Evolutionary conservation across 2,113 vertebrate species (phyloP).

Genomic region (Erpornis zantholeuca): DNA sequence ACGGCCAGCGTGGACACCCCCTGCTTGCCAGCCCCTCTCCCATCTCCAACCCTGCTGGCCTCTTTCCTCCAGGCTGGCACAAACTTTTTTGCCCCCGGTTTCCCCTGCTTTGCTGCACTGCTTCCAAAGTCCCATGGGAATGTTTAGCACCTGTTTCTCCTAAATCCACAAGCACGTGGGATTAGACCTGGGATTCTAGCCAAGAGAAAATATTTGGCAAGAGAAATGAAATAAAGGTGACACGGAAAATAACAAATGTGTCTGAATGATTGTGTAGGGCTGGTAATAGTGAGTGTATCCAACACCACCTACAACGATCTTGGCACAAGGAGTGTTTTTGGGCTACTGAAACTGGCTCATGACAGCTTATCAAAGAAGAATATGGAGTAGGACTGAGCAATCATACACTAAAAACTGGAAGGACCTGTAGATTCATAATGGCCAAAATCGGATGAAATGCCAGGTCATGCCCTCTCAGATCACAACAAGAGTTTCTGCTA

Average conservation of each 20-base stretch:
- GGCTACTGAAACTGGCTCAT: background rate
- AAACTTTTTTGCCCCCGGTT: background rate
- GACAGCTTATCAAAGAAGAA: background rate
- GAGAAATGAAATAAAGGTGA: constrained; percentile 39
- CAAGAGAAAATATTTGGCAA: constrained; percentile 30
- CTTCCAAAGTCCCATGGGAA: background rate
- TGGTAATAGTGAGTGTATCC: background rate
- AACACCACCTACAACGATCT: background rate
- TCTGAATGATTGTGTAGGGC: background rate
- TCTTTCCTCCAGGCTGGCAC: too few species aligned
- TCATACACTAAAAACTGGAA: background rate
- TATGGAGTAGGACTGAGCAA: background rate
- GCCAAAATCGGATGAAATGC: background rate
- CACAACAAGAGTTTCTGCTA: background rate
- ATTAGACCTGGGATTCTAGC: constrained; percentile 1
- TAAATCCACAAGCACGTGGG: background rate
- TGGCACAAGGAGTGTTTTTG: constrained; percentile 8
- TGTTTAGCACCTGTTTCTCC: constrained; percentile 30
- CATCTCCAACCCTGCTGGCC: too few species aligned
- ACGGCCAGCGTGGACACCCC: too few species aligned
- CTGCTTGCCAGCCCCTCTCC: too few species aligned
- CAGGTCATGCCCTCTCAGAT: background rate
- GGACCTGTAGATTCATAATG: background rate
- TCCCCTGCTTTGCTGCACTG: background rate
- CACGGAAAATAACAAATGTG: constrained; percentile 19